Conservation (phyloP, 2,888 invertebrate species). For the Epinotia brunnichana region DNA sequence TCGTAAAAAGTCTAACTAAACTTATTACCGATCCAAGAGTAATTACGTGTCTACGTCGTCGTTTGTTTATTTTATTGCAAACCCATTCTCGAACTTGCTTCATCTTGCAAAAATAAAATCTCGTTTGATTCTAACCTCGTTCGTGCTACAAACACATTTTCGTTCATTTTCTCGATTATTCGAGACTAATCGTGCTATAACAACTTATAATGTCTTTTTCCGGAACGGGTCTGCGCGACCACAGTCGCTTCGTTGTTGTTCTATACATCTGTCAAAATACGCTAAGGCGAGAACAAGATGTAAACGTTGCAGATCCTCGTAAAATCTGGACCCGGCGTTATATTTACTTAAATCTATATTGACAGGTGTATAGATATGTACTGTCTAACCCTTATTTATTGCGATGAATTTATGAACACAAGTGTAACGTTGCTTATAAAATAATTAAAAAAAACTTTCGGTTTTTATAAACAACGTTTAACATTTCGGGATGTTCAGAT, state of each 20-base stretch:
- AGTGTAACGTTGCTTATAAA: conserved; percentile 19
- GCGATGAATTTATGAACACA: conserved; percentile 19
- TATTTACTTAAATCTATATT: conserved; percentile 40
- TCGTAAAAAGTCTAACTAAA: conserved; percentile 71
- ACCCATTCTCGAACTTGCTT: conserved; percentile 53
- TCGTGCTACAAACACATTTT: conserved; percentile 21
- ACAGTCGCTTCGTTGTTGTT: conserved; percentile 24
- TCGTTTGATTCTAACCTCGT: conserved; percentile 48
- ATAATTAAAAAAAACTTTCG: conserved; percentile 1
- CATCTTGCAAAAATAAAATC: conserved; percentile 60
- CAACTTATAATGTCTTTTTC: conserved; percentile 10
- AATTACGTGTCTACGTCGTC: conserved; percentile 60
- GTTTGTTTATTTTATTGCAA: conserved; percentile 50
- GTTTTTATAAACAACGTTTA: conserved; percentile 10
- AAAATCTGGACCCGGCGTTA: conserved; percentile 31
- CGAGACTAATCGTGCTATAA: conserved; percentile 42
- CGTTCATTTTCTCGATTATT: conserved; percentile 2
- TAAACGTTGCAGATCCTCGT: conserved; percentile 9
- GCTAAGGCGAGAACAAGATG: conserved; percentile 9
- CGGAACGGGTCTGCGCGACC: conserved; percentile 36
- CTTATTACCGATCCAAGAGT: conserved; percentile 67
- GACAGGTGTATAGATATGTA: conserved; percentile 44
- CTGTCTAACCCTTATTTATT: conserved; percentile 21
- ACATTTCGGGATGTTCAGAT: conserved; percentile 16
- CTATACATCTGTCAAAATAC: conserved; percentile 44